These are phyloP conservation scores for Ammodytes marinus DNA, from an alignment of 2,113 vertebrate genomes.

Conservation along the genomic window DNA sequence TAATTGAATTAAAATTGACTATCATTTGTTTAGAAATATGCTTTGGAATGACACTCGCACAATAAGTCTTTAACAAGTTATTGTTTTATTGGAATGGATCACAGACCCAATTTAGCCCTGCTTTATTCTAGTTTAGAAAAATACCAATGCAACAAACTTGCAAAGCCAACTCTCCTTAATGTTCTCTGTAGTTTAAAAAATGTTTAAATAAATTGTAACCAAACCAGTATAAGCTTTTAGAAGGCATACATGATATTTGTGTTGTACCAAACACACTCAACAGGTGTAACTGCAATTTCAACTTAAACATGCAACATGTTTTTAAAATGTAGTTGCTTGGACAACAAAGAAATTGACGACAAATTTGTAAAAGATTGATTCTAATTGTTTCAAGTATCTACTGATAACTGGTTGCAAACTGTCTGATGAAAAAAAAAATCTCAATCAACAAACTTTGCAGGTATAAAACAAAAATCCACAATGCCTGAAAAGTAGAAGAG, in stretches of 20 bases:
- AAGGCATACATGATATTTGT: slow-evolving; percentile 33
- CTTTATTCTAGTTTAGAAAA: slow-evolving; percentile 66
- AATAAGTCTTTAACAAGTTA: slow-evolving; percentile 47
- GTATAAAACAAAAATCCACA: slow-evolving; percentile 42
- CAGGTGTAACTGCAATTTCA: slow-evolving; percentile 34
- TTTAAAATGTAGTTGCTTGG: neutral
- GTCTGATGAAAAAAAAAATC: slow-evolving; percentile 45
- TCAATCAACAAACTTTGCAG: slow-evolving; percentile 40
- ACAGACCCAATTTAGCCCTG: slow-evolving; percentile 78
- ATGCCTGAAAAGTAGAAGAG: slow-evolving; percentile 47
- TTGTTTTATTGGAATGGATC: slow-evolving; percentile 86
- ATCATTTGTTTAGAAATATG: neutral
- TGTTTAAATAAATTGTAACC: slow-evolving; percentile 22
- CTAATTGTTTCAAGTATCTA: slow-evolving; percentile 28
- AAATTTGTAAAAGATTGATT: neutral
- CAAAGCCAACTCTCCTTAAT: slow-evolving; percentile 53
- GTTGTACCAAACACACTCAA: slow-evolving; percentile 31
- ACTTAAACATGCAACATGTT: slow-evolving; percentile 54
- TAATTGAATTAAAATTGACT: neutral
- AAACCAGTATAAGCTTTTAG: slow-evolving; percentile 49
- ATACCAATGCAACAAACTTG: slow-evolving; percentile 66
- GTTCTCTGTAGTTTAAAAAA: slow-evolving; percentile 50
- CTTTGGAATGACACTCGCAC: neutral
- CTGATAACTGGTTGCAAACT: slow-evolving; percentile 31
- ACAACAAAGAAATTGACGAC: neutral